A percentile compares a stretch with the other conserved stretches of the same genome.
These are phyloP conservation scores for Uria lomvia DNA, from an alignment of 2,113 vertebrate genomes.

Conservation along the genomic window DNA sequence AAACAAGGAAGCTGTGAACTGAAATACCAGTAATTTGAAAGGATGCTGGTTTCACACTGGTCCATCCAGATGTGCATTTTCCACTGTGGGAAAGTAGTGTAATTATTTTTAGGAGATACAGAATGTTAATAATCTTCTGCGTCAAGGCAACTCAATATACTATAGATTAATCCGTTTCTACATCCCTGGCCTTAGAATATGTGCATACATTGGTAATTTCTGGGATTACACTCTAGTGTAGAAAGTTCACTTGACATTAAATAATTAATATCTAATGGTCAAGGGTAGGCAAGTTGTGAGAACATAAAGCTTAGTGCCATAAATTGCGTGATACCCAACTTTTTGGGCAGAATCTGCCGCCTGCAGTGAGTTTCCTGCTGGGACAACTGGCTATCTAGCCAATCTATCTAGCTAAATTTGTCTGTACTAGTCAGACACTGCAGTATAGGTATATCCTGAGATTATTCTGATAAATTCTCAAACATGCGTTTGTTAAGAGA, in stretches of 20 bases:
- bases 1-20: neutral
- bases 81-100: neutral
- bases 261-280: neutral
- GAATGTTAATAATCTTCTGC: neutral
- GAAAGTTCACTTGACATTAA: neutral
- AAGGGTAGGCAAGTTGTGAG: neutral
- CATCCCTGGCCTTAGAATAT: neutral
- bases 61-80: neutral
- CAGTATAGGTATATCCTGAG: neutral
- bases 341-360: neutral
- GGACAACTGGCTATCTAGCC: neutral
- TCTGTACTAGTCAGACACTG: neutral
- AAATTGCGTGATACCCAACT: neutral
- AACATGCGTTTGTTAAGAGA: neutral
- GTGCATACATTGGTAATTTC: neutral
- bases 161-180: neutral
- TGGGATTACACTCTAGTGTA: neutral
- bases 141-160: neutral
- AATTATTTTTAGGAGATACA: neutral
- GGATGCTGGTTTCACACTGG: neutral
- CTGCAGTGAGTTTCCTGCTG: neutral
- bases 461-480: neutral
- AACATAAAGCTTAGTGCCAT: neutral
- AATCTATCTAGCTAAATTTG: neutral
- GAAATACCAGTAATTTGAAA: neutral